Evolutionary conservation across 2,797 vertebrate genomes (phyloP).

Genomic region (Microcaecilia unicolor): DNA sequence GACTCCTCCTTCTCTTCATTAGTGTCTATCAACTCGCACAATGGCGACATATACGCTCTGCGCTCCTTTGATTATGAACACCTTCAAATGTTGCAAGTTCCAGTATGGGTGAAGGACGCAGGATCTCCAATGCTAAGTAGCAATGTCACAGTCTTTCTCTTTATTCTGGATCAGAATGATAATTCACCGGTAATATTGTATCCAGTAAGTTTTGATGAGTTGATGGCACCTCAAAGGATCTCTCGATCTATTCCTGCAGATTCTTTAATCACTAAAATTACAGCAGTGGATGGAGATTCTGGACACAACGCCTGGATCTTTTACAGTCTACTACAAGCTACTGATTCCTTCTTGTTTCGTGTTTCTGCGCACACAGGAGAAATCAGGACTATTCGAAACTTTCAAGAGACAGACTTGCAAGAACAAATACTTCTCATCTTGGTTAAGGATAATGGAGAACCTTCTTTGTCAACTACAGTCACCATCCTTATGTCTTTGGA

Average conservation of each 20-base stretch:
- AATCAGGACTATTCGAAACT: slow-evolving; percentile 68
- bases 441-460: slow-evolving; percentile 78
- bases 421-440: slow-evolving; percentile 69
- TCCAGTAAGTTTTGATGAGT: slow-evolving; percentile 57
- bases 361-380: slow-evolving; percentile 76
- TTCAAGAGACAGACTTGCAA: slow-evolving; percentile 65
- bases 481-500: slow-evolving; percentile 72
- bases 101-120: slow-evolving; percentile 74
- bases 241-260: slow-evolving; percentile 67
- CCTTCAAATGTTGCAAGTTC: slow-evolving; percentile 75
- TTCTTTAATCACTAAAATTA: slow-evolving; percentile 81
- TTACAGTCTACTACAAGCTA: slow-evolving; percentile 73
- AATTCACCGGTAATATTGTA: slow-evolving; percentile 76
- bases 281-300: slow-evolving; percentile 83
- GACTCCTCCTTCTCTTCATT: slow-evolving; percentile 74
- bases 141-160: slow-evolving; percentile 81
- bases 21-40: slow-evolving; percentile 81
- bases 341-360: slow-evolving; percentile 71
- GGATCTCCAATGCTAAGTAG: slow-evolving; percentile 64
- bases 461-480: slow-evolving; percentile 68
- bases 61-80: slow-evolving; percentile 84
- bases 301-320: slow-evolving; percentile 92
- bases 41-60: slow-evolving; percentile 79
- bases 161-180: slow-evolving; percentile 87
- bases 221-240: slow-evolving; percentile 57